Conservation (phyloP, 2,797 vertebrate genomes). For the Spea hammondii region DNA sequence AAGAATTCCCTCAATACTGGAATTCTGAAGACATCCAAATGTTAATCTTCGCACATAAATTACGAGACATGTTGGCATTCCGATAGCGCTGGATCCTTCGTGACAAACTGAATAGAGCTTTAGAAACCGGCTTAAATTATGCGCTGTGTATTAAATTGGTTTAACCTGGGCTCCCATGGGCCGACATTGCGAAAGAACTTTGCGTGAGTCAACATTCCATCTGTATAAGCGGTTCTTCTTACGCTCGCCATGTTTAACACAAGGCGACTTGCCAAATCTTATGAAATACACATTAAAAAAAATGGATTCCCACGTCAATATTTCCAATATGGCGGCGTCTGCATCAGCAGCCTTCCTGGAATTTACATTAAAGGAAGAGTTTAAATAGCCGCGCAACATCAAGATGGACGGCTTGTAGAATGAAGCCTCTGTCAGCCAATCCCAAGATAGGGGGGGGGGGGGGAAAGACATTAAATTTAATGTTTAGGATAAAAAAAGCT, state of each 20-base stretch:
- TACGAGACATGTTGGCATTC: no score
- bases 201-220: constrained; percentile 22
- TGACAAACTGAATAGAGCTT: not conserved
- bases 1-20: no score
- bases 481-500: constrained; percentile 14
- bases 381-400: constrained; percentile 39
- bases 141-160: not conserved
- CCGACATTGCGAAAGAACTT: constrained; percentile 13
- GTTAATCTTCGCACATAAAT: no score
- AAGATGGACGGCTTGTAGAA: constrained; percentile 29
- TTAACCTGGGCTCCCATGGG: not conserved
- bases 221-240: constrained; percentile 53
- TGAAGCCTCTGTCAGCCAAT: not conserved
- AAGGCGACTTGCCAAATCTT: constrained; percentile 6
- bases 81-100: not conserved
- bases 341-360: constrained; percentile 56
- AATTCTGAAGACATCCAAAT: no score
- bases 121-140: constrained; percentile 8
- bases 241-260: constrained; percentile 50
- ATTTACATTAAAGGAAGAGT: constrained; percentile 42
- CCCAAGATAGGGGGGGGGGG: not conserved
- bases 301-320: constrained; percentile 54
- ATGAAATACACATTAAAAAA: constrained; percentile 40
- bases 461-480: constrained; percentile 15
- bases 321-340: constrained; percentile 53